Evolutionary conservation across 2,113 vertebrate genomes (phyloP), one percentile per base, ranked within the genome.

Genomic region (Eupsittula cactorum): DNA sequence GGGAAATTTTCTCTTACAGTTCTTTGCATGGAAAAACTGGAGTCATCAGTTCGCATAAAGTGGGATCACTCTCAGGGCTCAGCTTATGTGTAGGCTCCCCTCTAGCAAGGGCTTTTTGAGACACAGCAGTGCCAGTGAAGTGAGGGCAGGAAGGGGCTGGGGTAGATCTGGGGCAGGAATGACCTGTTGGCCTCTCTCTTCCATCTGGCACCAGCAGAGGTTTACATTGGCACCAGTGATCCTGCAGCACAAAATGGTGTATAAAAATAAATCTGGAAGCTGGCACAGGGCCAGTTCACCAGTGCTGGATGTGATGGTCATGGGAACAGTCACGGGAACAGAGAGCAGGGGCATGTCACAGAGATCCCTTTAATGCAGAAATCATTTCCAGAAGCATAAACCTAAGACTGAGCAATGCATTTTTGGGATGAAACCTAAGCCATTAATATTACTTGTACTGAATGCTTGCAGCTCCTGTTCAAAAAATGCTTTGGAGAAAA

Each of bases 251-350:
- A 86, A 81, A 88, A 46, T 0, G 5, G 2, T 14, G 63, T 59
- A 83, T 86, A 86, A 83, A 93, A 88, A 86, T 68, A 95, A 88
- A 59, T 67, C 33, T 86, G 91, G 73, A 70, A 75, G 41, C 46
- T 59, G 64, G 39, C 80, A 10, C 19, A 86, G 76, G 60, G 46
- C 73, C 52, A 29, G 46, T 50, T 92, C 64, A 33, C 7, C 28
- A 19, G 31, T 9, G 53, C 49, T 88, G 79, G 82, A 37, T 3
- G 4, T 2, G 31, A 47, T 28, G 68, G 67, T 33, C 52, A 4
- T 70, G 76, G 90, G 20, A 92, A 63, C 13, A 53, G 82, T 2
- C 57, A 13, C 3, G 6, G 59, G 59, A 95, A 79, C 4, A 70
- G 71, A n/a, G 79, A 53, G 59, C 59, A 44, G 71, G 41, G 68